Conservation (phyloP, 2,797 vertebrate genomes). For the Crocodylus rhombifer region DNA sequence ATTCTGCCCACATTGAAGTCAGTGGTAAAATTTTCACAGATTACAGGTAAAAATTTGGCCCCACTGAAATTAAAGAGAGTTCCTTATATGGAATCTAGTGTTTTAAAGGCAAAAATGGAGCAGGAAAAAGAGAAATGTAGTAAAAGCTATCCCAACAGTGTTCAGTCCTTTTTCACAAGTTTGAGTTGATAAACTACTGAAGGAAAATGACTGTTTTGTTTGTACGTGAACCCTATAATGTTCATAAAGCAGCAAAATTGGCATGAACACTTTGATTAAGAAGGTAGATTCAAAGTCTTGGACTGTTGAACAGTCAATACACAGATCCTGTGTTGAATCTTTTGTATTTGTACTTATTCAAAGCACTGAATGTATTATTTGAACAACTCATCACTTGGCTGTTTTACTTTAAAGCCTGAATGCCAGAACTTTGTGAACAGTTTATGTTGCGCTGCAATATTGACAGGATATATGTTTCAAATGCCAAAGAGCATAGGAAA, state of each 20-base stretch:
- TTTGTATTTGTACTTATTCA: not conserved
- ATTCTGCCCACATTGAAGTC: not conserved
- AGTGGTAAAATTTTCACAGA: not conserved
- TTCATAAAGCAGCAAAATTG: not conserved
- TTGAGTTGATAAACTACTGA: not conserved
- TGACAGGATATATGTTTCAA: not conserved
- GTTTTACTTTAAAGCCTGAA: not conserved
- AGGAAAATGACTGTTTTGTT: not conserved
- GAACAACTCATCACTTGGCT: not conserved
- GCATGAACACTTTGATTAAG: not conserved
- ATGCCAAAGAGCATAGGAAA: not conserved
- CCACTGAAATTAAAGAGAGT: not conserved
- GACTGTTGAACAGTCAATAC: not conserved
- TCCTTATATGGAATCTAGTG: not conserved
- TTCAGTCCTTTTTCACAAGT: not conserved
- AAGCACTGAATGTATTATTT: not conserved
- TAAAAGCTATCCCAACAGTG: not conserved
- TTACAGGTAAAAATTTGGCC: fast-evolving
- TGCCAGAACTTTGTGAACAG: not conserved
- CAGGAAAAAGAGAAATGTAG: not conserved
- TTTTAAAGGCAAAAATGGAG: not conserved
- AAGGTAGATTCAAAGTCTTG: not conserved
- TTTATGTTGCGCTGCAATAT: not conserved
- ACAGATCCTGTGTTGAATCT: not conserved
- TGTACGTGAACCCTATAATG: not conserved